Percentiles rank a stretch among this genome's conserved stretches.
phyloP scores from a whole-genome alignment of 2,113 vertebrate species.

The Mola mola region DNA sequence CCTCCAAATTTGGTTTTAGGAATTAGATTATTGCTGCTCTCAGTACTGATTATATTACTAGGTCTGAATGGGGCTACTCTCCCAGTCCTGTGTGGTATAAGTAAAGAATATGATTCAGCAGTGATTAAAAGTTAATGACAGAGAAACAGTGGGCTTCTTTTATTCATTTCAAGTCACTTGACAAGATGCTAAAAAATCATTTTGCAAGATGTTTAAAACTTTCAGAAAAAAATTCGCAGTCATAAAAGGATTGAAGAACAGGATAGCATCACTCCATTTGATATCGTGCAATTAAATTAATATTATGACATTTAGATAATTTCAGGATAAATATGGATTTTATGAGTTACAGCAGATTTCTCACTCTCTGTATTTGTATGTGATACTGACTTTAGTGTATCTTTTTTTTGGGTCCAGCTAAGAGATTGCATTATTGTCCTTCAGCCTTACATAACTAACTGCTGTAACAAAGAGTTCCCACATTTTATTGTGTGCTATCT shows the following conservation, averaged over 20 bases:
- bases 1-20: too few species aligned
- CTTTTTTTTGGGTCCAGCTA: not conserved
- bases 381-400: too few species aligned
- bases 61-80: not conserved
- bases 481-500: not conserved
- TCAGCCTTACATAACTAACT: not conserved
- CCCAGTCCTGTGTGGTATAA: too few species aligned
- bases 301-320: not conserved
- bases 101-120: not conserved
- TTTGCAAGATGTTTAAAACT: conserved; percentile 18
- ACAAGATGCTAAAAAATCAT: not conserved
- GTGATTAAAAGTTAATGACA: conserved; percentile 6
- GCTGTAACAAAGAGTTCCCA: not conserved
- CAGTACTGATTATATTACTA: too few species aligned
- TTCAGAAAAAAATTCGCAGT: not conserved
- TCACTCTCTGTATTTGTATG: not conserved
- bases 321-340: not conserved
- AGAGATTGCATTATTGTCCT: not conserved
- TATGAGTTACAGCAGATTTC: not conserved
- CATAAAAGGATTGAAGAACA: conserved; percentile 5
- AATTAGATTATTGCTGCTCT: too few species aligned
- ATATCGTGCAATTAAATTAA: not conserved
- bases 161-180: conserved; percentile 17
- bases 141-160: conserved; percentile 6
- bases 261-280: not conserved